Percentiles rank a stretch among this genome's conserved stretches.
Evolutionary conservation across 2,113 vertebrate genomes (phyloP).

Genomic region (Glaucomys volans): DNA sequence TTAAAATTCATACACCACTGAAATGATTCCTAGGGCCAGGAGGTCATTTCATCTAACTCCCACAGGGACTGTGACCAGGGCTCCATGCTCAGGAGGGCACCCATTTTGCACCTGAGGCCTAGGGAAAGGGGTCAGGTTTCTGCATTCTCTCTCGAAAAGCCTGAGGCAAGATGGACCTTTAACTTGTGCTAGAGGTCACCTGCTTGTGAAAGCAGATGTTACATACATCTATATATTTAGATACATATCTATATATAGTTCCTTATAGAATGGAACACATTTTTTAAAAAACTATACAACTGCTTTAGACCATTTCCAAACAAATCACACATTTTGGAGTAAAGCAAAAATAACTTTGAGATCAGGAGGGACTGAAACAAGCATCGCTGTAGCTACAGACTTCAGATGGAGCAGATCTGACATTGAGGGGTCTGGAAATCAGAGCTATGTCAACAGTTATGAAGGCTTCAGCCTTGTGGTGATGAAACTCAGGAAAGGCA

Average conservation of each 20-base stretch:
- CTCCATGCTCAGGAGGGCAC: not conserved
- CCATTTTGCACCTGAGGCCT: no score
- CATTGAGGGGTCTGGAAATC: not conserved
- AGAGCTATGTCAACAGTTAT: not conserved
- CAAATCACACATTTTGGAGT: not conserved
- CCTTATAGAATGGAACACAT: not conserved
- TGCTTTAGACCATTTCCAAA: not conserved
- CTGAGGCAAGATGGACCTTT: not conserved
- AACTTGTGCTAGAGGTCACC: not conserved
- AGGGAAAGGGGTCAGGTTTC: not conserved
- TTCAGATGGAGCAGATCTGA: not conserved
- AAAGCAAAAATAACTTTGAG: not conserved
- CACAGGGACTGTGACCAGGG: not conserved
- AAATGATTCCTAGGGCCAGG: not conserved
- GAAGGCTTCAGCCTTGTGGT: not conserved
- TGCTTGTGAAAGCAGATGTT: not conserved
- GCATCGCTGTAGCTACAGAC: not conserved
- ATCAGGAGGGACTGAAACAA: not conserved
- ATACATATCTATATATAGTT: not conserved
- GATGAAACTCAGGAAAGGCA: not conserved
- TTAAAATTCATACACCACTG: not conserved
- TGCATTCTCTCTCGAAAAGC: not conserved
- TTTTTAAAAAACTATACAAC: not conserved
- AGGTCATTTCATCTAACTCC: not conserved
- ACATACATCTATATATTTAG: no score